Evolutionary conservation across 2,113 vertebrate species (phyloP).

Genomic region (Nycticebus coucang): DNA sequence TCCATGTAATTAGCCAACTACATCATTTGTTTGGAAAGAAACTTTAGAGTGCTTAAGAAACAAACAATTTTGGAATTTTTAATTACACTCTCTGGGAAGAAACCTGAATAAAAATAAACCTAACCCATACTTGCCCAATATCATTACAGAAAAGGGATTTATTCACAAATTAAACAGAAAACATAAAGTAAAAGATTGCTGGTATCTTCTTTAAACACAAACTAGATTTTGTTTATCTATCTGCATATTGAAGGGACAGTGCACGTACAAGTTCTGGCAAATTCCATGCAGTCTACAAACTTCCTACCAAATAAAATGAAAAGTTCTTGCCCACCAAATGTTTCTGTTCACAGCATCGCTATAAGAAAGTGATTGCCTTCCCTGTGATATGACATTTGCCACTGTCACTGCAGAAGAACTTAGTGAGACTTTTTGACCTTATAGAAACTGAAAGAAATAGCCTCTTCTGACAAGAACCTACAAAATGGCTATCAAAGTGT

Average conservation of each 20-base stretch:
- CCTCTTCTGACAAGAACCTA: not conserved
- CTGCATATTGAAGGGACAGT: not conserved
- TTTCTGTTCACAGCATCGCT: not conserved
- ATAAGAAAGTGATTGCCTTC: not conserved
- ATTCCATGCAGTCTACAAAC: not conserved
- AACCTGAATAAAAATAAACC: not conserved
- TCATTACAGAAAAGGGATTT: not conserved
- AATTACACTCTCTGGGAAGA: not conserved
- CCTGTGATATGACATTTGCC: not conserved
- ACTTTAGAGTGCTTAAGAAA: not conserved
- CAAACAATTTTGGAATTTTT: not conserved
- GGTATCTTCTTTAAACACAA: not conserved
- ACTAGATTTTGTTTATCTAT: not conserved
- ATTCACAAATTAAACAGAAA: not conserved
- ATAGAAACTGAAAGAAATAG: not conserved
- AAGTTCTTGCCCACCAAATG: not conserved
- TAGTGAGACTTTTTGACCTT: not conserved
- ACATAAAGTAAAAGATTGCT: not conserved
- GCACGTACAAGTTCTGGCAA: not conserved
- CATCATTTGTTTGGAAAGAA: conserved; percentile 2
- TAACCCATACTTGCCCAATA: not conserved
- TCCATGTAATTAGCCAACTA: not conserved
- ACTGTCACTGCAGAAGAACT: not conserved
- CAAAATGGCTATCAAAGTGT: not conserved
- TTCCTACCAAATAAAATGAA: not conserved